Percentiles rank a stretch among this genome's conserved stretches.
These are phyloP conservation scores for Octodonta nipae DNA, from an alignment of 2,888 invertebrate species.

Conservation along the genomic window DNA sequence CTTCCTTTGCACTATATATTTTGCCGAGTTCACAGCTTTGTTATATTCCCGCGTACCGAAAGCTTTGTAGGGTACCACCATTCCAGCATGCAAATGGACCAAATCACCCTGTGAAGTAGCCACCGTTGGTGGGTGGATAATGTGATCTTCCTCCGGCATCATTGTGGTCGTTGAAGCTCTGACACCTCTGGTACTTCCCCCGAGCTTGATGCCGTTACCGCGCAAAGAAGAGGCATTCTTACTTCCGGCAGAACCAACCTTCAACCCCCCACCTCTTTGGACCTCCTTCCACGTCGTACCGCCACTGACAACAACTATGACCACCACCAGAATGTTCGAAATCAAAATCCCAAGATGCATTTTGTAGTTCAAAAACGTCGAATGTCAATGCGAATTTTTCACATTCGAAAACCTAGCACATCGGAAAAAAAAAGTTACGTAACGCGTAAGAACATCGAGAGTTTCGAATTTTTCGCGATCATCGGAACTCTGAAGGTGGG, in stretches of 20 bases:
- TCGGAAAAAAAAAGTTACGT: no score
- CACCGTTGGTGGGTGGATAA: constrained; percentile 24
- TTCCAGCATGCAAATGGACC: constrained; percentile 43
- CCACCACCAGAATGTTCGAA: constrained; percentile 28
- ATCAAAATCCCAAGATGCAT: constrained; percentile 30
- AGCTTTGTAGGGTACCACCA: constrained; percentile 63
- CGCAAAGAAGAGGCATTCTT: constrained; percentile 27
- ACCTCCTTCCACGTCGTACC: constrained; percentile 35
- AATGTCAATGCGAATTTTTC: no score
- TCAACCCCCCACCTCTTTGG: constrained; percentile 32
- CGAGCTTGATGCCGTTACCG: constrained; percentile 31
- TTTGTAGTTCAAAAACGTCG: no score
- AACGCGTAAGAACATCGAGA: constrained; percentile 1
- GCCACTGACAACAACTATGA: constrained; percentile 31
- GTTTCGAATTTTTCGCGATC: background rate
- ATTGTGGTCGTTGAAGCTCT: constrained; percentile 23
- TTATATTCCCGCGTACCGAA: constrained; percentile 62
- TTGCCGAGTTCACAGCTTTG: constrained; percentile 54
- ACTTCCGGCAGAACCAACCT: constrained; percentile 24
- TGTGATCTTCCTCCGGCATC: constrained; percentile 28
- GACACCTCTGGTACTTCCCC: constrained; percentile 25
- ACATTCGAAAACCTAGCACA: no score
- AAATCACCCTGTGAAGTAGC: constrained; percentile 13
- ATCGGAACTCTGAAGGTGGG: constrained; percentile 15
- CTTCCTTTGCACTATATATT: constrained; percentile 51